Base-by-base conservation (phyloP, 2,888 invertebrate species). In the Calephelis perditalis region DNA sequence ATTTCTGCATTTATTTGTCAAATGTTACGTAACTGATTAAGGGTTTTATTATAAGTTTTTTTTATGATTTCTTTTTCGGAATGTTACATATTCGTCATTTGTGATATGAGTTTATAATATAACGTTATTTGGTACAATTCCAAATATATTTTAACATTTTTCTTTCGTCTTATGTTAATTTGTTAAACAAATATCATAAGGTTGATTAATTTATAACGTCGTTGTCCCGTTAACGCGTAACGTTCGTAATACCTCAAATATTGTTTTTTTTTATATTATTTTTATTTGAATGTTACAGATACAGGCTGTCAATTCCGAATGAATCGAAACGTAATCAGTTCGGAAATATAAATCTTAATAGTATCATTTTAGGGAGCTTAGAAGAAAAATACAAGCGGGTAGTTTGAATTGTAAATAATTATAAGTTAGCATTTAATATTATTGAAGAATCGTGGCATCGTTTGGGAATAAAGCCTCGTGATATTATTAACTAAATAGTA, bases 401-500 rank as follows among this genome's bases (percentile, higher is more conserved):
- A 90, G 88, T 75, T 76, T 78, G 79, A 88, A 83, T 84, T 90
- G 89, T 90, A 90, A 80, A 90, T 90, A 86, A 77, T 74, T 77
- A 77, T 82, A 86, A 82, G 79, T 79, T 88, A 86, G 83, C 70
- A 69, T 75, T 78, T 75, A 82, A 74, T 76, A 77, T 77, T 74
- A 76, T 73, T 75, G 73, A 77, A 80, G 73, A 74, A 85, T 83
- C 88, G 87, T 80, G 89, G 88, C 88, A 79, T 77, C 81, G 74
- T 81, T 82, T 74, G 76, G 80, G 80, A 81, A 80, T 79, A 77
- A 77, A 81, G 87, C 90, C 89, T 86, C 90, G 90, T 90, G 90
- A 90, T 90, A 90, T 89, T 87, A 86, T 84, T 81, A 87, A 86
- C 78, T 85, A 86, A 82, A 86, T 88, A 89, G 85, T 80, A 79